Conservation (phyloP, 2,113 vertebrate species). For the Hassar affinis region DNA sequence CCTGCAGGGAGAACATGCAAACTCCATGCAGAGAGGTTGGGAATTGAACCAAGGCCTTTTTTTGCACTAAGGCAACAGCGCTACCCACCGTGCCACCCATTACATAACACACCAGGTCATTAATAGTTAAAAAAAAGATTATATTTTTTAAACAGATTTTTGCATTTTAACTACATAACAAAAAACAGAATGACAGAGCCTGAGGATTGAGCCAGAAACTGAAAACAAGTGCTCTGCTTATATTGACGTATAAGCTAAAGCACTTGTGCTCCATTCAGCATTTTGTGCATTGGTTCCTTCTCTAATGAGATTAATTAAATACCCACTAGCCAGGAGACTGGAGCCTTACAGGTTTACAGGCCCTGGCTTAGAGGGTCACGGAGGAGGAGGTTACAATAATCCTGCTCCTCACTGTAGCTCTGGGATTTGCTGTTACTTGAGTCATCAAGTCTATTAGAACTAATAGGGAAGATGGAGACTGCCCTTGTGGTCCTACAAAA, state of each 20-base stretch:
- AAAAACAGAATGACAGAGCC: not conserved
- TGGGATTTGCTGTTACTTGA: conserved; percentile 13
- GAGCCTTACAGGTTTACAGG: conserved; percentile 1
- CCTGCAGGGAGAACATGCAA: no score
- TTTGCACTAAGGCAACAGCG: no score
- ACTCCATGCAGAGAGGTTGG: no score
- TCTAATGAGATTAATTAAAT: conserved; percentile 58
- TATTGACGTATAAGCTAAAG: not conserved
- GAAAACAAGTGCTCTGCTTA: not conserved
- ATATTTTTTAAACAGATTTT: no score
- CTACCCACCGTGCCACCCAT: no score
- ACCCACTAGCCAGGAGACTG: conserved; percentile 29
- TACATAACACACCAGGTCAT: no score
- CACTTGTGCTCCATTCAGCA: conserved; percentile 43
- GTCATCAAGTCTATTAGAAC: not conserved
- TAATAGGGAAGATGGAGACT: not conserved
- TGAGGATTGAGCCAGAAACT: not conserved
- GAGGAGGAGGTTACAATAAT: conserved; percentile 44
- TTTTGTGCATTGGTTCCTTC: conserved; percentile 40
- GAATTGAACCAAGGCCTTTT: no score
- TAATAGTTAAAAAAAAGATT: no score
- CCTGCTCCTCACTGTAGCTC: not conserved
- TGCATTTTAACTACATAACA: not conserved
- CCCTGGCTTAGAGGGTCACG: conserved; percentile 36
- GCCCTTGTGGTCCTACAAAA: not conserved